Percentiles rank a stretch among this genome's conserved stretches.
These are phyloP conservation scores for Cassiopea andromeda DNA, from an alignment of 30 jellyfish, hydroid and myxozoan species.

Conservation along the genomic window DNA sequence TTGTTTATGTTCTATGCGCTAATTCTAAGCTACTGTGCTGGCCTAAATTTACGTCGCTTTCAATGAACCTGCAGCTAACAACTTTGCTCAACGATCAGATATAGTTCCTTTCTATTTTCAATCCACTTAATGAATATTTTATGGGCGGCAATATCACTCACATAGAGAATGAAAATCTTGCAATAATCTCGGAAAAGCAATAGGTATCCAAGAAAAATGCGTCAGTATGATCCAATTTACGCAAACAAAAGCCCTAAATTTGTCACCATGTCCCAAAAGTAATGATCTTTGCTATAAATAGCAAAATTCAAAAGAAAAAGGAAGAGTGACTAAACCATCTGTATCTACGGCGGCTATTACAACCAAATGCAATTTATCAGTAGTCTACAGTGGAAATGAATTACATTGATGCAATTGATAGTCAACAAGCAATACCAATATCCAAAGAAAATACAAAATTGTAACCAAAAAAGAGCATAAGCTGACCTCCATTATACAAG, in stretches of 20 bases:
- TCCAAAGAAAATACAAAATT: no score
- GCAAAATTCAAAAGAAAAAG: no score
- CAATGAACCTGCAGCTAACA: background rate
- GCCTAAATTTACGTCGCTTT: background rate
- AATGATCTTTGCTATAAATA: no score
- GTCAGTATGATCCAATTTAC: background rate
- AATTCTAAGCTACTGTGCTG: no score
- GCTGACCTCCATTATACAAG: conserved; percentile 93
- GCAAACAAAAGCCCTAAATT: background rate
- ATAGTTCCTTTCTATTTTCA: background rate
- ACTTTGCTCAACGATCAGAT: background rate
- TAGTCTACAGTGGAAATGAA: no score
- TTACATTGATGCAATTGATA: no score
- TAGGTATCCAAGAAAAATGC: background rate
- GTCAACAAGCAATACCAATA: no score
- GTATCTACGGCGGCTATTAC: no score
- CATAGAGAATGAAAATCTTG: background rate
- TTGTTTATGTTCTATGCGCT: no score
- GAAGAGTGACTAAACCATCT: no score
- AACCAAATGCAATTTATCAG: no score
- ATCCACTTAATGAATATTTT: background rate
- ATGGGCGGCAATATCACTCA: background rate
- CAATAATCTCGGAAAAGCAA: background rate
- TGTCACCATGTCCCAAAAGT: background rate
- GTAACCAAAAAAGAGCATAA: background rate